Conservation (phyloP, 2,888 invertebrate genomes). For the Idaea dimidiata region DNA sequence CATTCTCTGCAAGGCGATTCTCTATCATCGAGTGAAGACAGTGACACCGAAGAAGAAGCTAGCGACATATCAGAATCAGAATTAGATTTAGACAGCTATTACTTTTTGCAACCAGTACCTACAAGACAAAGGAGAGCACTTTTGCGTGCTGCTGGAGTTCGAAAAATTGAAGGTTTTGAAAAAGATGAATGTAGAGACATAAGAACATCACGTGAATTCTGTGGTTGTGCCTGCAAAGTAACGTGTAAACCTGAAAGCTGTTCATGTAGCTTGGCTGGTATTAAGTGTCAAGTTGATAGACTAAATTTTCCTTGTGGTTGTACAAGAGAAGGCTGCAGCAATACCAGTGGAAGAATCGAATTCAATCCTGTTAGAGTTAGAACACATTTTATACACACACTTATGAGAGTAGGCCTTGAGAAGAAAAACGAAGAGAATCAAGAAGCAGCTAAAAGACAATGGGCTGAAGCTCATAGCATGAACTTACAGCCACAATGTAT, state of each 20-base stretch:
- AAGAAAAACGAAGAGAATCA: slow-evolving; percentile 90
- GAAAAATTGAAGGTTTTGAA: slow-evolving; percentile 95
- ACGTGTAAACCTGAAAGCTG: slow-evolving; percentile 98
- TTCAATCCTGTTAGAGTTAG: slow-evolving; percentile 97
- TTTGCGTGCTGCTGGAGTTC: slow-evolving; percentile 94
- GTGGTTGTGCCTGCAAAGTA: slow-evolving; percentile 95
- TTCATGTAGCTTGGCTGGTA: slow-evolving; percentile 95
- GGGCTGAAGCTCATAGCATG: slow-evolving; percentile 65
- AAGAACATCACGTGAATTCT: slow-evolving; percentile 94
- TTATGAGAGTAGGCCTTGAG: slow-evolving; percentile 95
- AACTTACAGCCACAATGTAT: slow-evolving; percentile 50
- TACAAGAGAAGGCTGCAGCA: slow-evolving; percentile 95
- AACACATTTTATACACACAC: slow-evolving; percentile 97
- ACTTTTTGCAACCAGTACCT: slow-evolving; percentile 95
- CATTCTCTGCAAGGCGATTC: slow-evolving; percentile 76
- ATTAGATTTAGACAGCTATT: slow-evolving; percentile 93
- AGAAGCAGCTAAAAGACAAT: slow-evolving; percentile 70
- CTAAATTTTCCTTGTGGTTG: slow-evolving; percentile 98
- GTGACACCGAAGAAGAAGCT: slow-evolving; percentile 91
- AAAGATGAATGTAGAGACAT: slow-evolving; percentile 97
- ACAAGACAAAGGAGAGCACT: slow-evolving; percentile 94
- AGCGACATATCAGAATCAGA: slow-evolving; percentile 92
- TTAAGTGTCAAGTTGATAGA: slow-evolving; percentile 98
- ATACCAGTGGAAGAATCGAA: slow-evolving; percentile 95
- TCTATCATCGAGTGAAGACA: slow-evolving; percentile 89